Percentiles rank a stretch among this genome's conserved stretches.
phyloP scores from a whole-genome alignment of 2,113 vertebrate genomes.

The Bucco capensis region DNA sequence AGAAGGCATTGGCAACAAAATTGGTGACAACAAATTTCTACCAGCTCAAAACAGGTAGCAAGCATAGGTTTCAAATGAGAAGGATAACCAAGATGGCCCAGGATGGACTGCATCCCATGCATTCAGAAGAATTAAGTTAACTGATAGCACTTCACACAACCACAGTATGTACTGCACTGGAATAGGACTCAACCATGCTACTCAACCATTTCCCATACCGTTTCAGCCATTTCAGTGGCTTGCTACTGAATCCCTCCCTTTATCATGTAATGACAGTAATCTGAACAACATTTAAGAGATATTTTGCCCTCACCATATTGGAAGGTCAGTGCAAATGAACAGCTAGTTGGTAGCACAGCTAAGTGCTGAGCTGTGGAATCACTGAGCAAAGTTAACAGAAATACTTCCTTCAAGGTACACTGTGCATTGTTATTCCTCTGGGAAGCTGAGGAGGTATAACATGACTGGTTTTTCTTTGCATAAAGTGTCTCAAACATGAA shows the following conservation, averaged over 20 bases:
- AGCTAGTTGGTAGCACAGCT: not conserved
- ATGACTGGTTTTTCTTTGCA: not conserved
- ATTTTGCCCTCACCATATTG: not conserved
- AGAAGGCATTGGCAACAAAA: not conserved
- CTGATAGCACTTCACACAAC: not conserved
- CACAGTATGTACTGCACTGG: not conserved
- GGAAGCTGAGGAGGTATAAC: not conserved
- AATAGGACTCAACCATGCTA: not conserved
- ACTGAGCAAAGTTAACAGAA: not conserved
- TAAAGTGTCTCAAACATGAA: not conserved
- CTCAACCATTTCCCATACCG: accelerated
- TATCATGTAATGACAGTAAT: not conserved
- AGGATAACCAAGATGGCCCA: not conserved
- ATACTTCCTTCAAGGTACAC: not conserved
- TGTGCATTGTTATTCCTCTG: not conserved
- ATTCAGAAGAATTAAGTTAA: not conserved
- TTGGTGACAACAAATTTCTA: not conserved
- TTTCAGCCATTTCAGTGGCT: not conserved
- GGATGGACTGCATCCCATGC: not conserved
- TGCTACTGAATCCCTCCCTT: not conserved
- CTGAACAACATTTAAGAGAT: not conserved
- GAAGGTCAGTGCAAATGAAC: not conserved
- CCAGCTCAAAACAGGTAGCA: not conserved
- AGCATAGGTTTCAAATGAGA: not conserved
- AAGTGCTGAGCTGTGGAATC: not conserved